A percentile compares a stretch with the other conserved stretches of the same genome.
Evolutionary conservation across 2,888 invertebrate species (phyloP).

Genomic region (Drosophila borborema): DNA sequence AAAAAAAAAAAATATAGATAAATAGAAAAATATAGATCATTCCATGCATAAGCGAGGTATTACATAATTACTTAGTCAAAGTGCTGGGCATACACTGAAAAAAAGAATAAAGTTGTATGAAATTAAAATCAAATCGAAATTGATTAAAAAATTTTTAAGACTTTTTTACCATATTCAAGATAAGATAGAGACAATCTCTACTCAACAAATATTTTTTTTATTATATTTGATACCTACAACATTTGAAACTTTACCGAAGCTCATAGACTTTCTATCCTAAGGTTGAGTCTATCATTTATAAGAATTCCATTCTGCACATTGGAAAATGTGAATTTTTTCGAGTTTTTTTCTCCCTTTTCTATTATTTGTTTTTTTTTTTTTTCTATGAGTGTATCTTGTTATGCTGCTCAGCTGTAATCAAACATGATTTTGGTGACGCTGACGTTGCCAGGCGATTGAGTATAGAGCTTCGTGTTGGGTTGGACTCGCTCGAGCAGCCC

Average conservation of each 20-base stretch:
- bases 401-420: slow-evolving; percentile 78
- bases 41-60: no score
- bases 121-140: no score
- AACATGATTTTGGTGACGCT: slow-evolving; percentile 68
- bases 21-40: not conserved
- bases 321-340: not conserved
- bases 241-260: not conserved
- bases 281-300: not conserved
- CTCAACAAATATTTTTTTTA: not conserved
- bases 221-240: not conserved
- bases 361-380: not conserved
- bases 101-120: no score
- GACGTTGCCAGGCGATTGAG: slow-evolving; percentile 17
- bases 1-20: no score
- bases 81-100: no score
- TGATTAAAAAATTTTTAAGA: not conserved
- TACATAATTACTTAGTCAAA: no score
- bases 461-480: not conserved
- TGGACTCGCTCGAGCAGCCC: not conserved
- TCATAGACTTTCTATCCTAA: not conserved
- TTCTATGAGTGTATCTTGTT: slow-evolving; percentile 46
- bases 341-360: not conserved
- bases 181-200: not conserved
- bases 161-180: not conserved
- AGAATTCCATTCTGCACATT: not conserved